Percentiles rank a stretch among this genome's conserved stretches.
Evolutionary conservation across 2,113 vertebrate genomes (phyloP).

Genomic region (Equus przewalskii): DNA sequence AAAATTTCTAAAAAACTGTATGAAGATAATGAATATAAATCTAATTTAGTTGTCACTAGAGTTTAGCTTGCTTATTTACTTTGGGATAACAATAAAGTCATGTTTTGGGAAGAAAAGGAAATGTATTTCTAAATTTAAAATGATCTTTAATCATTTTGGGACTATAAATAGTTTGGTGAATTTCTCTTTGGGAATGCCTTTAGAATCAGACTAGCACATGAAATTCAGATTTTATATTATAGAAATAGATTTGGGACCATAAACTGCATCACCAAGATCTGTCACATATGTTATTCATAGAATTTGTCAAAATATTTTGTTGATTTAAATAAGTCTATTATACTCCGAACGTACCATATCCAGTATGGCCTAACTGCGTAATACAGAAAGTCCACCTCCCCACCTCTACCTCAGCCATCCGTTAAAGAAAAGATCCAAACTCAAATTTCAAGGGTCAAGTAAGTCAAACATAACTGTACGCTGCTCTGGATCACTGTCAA

Average conservation of each 20-base stretch:
- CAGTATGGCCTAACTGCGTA: background rate
- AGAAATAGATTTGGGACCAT: background rate
- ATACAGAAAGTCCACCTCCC: background rate
- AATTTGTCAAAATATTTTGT: background rate
- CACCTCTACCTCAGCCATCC: no score
- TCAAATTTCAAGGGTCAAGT: background rate
- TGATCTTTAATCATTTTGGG: background rate
- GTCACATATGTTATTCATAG: background rate
- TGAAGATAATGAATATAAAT: background rate
- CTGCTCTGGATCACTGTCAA: background rate
- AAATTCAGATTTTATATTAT: constrained; percentile 1
- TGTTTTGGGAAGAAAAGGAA: background rate
- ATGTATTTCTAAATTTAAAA: background rate
- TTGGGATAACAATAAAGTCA: background rate
- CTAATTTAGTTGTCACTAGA: background rate
- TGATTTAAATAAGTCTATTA: background rate
- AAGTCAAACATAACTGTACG: background rate
- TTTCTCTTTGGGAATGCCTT: constrained; percentile 11
- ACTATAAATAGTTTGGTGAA: background rate
- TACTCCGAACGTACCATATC: background rate
- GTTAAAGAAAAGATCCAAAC: background rate
- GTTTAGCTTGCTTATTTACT: background rate
- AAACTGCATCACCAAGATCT: background rate
- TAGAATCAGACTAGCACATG: background rate
- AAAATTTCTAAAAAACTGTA: background rate